Evolutionary conservation across 2,797 vertebrate species (phyloP).

Genomic region (Lepidocolaptes lacrymiger): DNA sequence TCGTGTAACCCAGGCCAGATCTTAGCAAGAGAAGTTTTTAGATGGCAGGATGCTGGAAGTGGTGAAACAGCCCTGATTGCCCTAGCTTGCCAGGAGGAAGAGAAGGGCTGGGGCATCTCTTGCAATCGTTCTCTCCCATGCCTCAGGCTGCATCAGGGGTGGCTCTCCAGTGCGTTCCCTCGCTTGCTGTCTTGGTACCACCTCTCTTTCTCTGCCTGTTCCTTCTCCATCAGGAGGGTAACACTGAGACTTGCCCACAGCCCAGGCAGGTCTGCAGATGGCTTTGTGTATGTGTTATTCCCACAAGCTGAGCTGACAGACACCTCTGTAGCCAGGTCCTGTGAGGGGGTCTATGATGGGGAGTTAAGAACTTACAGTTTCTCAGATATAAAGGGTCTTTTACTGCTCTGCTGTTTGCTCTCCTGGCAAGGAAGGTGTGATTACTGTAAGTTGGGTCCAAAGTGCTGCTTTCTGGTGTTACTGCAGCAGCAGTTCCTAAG

Average conservation of each 20-base stretch:
- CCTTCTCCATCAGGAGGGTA: neutral
- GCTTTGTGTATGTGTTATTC: neutral
- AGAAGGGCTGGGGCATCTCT: neutral
- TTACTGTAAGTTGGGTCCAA: neutral
- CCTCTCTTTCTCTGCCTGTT: neutral
- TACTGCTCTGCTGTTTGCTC: accelerated
- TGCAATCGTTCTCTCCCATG: accelerated
- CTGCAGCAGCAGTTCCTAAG: neutral
- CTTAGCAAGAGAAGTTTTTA: neutral
- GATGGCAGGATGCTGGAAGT: neutral
- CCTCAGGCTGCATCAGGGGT: neutral
- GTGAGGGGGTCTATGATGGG: accelerated
- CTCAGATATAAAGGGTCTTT: neutral
- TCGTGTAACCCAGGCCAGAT: accelerated
- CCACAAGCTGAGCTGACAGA: neutral
- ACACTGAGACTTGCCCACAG: neutral
- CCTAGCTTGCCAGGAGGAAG: neutral
- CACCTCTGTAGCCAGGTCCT: neutral
- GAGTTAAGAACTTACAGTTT: neutral
- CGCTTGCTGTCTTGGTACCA: accelerated
- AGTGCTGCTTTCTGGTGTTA: neutral
- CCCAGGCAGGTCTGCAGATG: neutral
- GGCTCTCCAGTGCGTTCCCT: neutral
- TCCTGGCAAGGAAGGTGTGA: neutral
- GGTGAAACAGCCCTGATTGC: neutral